Percentiles rank a stretch among this genome's conserved stretches.
Conservation (phyloP, 1,140 invertebrate species). For the Drosophila azteca region DNA sequence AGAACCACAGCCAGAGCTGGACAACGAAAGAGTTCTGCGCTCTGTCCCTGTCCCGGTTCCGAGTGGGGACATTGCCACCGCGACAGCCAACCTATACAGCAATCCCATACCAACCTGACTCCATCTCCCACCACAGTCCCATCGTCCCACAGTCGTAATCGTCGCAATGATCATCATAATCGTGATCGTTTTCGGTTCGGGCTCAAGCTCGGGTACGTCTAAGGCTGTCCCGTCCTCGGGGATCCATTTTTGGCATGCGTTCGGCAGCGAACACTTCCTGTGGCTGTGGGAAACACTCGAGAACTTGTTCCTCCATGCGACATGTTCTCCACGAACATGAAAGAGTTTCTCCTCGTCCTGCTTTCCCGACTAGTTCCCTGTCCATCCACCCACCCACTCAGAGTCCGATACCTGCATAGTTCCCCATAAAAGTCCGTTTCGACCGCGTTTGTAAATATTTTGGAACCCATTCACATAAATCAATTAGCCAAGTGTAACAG, state of each 20-base stretch:
- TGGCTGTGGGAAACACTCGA: conserved; percentile 76
- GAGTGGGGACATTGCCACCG: too few species aligned
- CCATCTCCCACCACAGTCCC: conserved; percentile 9
- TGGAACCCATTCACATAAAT: conserved; percentile 61
- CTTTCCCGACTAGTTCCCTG: conserved; percentile 37
- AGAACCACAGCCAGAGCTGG: too few species aligned
- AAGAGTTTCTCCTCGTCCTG: background rate
- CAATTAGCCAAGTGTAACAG: conserved; percentile 71
- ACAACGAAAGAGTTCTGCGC: too few species aligned
- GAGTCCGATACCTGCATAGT: conserved; percentile 4
- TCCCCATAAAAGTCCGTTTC: conserved; percentile 29
- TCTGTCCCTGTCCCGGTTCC: too few species aligned
- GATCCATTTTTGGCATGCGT: conserved; percentile 79
- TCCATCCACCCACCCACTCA: conserved; percentile 59
- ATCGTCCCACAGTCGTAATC: conserved; percentile 45
- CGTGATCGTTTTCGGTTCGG: conserved; percentile 67
- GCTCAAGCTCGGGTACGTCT: conserved; percentile 22
- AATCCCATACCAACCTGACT: too few species aligned
- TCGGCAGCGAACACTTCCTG: conserved; percentile 75
- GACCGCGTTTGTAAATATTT: conserved; percentile 49
- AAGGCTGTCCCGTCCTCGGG: conserved; percentile 68
- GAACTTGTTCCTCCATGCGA: conserved; percentile 59
- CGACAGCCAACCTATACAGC: too few species aligned
- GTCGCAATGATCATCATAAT: conserved; percentile 73
- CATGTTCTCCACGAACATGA: conserved; percentile 41